Base-by-base conservation (phyloP, 2,797 vertebrate species). In the Tenualosa ilisha region DNA sequence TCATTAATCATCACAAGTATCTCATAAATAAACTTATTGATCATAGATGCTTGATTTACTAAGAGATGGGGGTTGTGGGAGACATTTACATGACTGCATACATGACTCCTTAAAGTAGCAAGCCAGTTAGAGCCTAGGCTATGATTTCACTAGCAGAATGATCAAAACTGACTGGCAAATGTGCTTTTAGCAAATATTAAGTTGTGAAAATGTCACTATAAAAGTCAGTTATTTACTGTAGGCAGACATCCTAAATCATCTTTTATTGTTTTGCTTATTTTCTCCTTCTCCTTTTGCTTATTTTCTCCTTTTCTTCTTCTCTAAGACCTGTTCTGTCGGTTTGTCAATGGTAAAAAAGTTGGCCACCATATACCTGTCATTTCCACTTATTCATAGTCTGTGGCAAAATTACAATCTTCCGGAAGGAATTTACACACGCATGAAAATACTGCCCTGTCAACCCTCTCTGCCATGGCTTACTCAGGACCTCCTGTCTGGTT, bases 101-200 rank as follows among this genome's bases (percentile, higher is more conserved):
- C 24, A 72, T 13, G 65, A 37, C 26, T 43, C 13, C 13, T 20
- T 43, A 8, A 43, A 40, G 68, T 40, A 75, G 31, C 17, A 46
- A 79, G 37, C 7, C 37, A 43, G 15, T 79, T 46, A 79, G 7
- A 43, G 6, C 37, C 20, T 46, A 43, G 72, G 17, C 72, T 75
- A 43, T 75, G 68, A 75, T 75, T 43, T 6, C 40, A 79, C 72
- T 79, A 37, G 72, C 37, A 43, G 20, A 9, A 79, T 43, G 40
- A 40, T 79, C 15, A 22, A 43, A 40, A 0, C 72, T 79, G 17
- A 79, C 37, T 20, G 20, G 72, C 15, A 17, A 79, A 46, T 40
- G 46, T 20, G 72, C 72, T 46, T 79, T 79, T 46, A 79, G 72
- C 72, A 46, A 22, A 79, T 79, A 79, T 22, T 79, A 79, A 17